Base-by-base conservation (phyloP, 2,113 vertebrate genomes). In the Rhegmatorhina hoffmannsi region DNA sequence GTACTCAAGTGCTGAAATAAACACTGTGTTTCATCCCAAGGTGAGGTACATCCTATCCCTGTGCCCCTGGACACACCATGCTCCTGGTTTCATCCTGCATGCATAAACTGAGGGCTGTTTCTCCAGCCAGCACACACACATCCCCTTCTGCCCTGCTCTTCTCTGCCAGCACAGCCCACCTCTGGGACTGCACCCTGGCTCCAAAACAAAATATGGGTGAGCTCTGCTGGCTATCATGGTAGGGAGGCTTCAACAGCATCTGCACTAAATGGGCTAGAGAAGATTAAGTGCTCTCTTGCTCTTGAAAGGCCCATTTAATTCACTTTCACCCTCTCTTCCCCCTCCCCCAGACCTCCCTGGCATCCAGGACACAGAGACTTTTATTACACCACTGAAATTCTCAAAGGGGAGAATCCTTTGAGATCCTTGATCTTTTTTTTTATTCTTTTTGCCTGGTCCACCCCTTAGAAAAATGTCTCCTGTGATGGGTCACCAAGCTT, bases 231-330 rank as follows among this genome's bases (percentile, higher is more conserved):
- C 90, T 50, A 0, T 87, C 63, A 9, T 59, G 79, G 68, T 74
- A 69, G 40, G 20, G 52, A 91, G 24, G n/a, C 59, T 90, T 85
- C 85, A 78, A 21, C 72, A 88, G 76, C 82, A 84, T 90, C 88
- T 56, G 40, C 43, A n/a, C 64, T 94, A 68, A 95, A 95, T 36
- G 38, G 74, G 26, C 38, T 88, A 8, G 76, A 70, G 93, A 92
- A 92, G 87, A 95, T 82, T 91, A 92, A 95, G 93, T 94, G 79
- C 79, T 90, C 79, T 87, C 67, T 88, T 36, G 64, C 87, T 92
- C 72, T 85, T 97, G 90, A 97, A 95, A 95, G 93, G 75, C 83
- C 40, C 79, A 85, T 96, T 97, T 96, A 95, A 97, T 89, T 84
- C 83, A 89, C 56, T 93, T 88, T 88, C 92, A 74, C 68, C 28